These are phyloP conservation scores for Barbus barbus DNA, from an alignment of 2,113 vertebrate species.

Conservation along the genomic window DNA sequence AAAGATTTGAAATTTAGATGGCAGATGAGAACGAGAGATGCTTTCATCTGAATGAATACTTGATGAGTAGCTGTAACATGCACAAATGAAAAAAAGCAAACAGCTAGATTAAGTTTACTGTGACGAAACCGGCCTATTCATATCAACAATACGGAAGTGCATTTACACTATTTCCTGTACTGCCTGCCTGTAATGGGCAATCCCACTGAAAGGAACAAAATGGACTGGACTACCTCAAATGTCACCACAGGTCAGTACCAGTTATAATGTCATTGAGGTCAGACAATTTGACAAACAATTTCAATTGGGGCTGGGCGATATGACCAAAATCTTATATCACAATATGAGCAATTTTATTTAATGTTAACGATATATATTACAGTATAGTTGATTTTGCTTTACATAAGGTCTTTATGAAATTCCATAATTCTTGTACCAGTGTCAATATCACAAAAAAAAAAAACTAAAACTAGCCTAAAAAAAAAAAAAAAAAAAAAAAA, in stretches of 20 bases:
- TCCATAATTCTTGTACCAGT: too few species aligned
- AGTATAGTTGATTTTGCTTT: too few species aligned
- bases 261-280: too few species aligned
- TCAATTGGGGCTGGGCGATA: too few species aligned
- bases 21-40: neutral
- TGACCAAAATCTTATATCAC: too few species aligned
- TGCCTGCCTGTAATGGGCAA: neutral
- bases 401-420: too few species aligned
- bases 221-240: neutral
- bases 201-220: neutral
- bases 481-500: too few species aligned
- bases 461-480: too few species aligned
- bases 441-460: too few species aligned
- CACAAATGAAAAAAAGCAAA: neutral
- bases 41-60: slow-evolving; percentile 22
- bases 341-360: too few species aligned
- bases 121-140: neutral
- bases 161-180: neutral
- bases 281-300: neutral
- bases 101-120: neutral
- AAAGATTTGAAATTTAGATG: neutral
- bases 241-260: too few species aligned
- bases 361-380: too few species aligned
- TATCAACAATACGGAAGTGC: neutral
- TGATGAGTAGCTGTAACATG: neutral